Evolutionary conservation across 2,888 invertebrate genomes (phyloP).

Genomic region (Acanthosoma haemorrhoidale): DNA sequence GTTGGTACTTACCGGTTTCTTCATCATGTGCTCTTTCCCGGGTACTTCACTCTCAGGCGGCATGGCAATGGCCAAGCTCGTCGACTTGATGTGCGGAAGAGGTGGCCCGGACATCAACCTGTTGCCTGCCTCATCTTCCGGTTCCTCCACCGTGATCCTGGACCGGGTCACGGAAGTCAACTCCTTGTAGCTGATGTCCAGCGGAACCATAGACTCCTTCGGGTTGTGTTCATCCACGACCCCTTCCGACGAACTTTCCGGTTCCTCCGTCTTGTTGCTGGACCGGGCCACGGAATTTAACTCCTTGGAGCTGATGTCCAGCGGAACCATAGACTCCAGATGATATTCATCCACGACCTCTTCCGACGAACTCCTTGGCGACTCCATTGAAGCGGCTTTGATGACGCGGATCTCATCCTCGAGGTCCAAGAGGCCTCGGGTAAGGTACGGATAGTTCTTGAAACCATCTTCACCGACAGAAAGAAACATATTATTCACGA

Average conservation of each 20-base stretch:
- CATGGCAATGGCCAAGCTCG: neutral
- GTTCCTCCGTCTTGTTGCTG: too few relatives aligned
- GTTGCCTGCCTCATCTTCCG: too few relatives aligned
- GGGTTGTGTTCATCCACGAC: neutral
- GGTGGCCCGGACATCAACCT: slow-evolving; percentile 12
- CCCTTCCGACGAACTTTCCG: neutral
- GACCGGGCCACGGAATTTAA: neutral
- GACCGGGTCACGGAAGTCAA: neutral
- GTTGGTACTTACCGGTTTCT: neutral
- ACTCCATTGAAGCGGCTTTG: neutral
- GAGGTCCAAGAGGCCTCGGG: neutral
- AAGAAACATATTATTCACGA: too few relatives aligned
- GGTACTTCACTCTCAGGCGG: too few relatives aligned
- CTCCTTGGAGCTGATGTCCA: slow-evolving; percentile 4
- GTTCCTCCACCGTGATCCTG: too few relatives aligned
- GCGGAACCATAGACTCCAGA: neutral
- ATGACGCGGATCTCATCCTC: neutral
- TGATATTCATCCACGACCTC: neutral
- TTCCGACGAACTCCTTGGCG: neutral
- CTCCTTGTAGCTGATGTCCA: slow-evolving; percentile 1
- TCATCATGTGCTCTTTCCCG: neutral
- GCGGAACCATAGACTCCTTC: neutral
- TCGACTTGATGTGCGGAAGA: neutral
- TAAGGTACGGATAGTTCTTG: too few relatives aligned
- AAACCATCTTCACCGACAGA: too few relatives aligned